Evolutionary conservation across 2,113 vertebrate species (phyloP), one percentile per base, ranked within the genome.

Genomic region (Atractosteus spatula): DNA sequence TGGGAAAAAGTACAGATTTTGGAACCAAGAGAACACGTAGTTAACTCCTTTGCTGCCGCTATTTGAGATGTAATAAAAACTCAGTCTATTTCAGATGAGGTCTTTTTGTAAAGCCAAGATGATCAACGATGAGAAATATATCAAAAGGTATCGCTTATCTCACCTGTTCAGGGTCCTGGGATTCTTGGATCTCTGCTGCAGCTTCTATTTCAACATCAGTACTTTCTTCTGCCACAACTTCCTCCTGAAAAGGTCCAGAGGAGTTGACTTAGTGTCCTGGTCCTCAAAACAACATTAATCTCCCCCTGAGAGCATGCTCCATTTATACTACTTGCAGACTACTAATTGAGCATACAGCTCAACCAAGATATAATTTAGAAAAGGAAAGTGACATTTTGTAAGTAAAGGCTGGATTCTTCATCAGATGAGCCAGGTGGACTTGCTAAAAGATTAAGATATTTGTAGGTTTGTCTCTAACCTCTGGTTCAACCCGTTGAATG

Each of bases 131-230:
- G 29, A 29, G 29, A 29, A 29, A 29, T 29, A 29, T 2, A 29
- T 29, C 29, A 29, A 29, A 29, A 29, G 29, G 29, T 29, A 29
- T 29, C 29, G 29, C 29, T 29, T 29, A 29, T 74, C 91, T 90
- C 86, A 94, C 96, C 89, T 97, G 95, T 82, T 89, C 91, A 80
- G 89, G 89, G 74, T 97, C 95, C 71, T 91, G 91, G 12, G 87
- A 91, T n/a, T 97, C 97, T 70, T 95, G 95, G 76, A 88, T 94
- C 75, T 95, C 95, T 8, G 87, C 84, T 8, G 94, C 94, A 64
- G 94, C 82, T 74, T 97, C 93, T 7, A 92, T 89, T 56, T 97
- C 96, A 47, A 93, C 92, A 63, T 97, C 96, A 68, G 92, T 91
- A 68, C 92, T 95, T 79, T 96, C 95, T 79, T 98, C 96, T 63